Percentiles rank a stretch among this genome's conserved stretches.
Evolutionary conservation across 2,888 invertebrate genomes (phyloP).

Genomic region (Horisme vitalbata): DNA sequence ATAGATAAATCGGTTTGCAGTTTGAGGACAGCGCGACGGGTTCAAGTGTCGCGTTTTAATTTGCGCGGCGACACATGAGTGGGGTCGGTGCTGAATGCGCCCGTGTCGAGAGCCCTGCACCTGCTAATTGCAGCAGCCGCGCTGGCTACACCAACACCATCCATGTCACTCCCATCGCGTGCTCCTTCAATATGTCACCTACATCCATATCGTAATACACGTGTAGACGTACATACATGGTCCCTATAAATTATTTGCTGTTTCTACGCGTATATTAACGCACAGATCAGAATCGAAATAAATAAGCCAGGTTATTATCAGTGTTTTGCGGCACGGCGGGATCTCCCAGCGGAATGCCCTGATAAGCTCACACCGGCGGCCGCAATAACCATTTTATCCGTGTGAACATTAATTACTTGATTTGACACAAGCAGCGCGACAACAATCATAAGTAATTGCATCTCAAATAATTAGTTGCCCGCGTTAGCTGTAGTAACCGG

Average conservation of each 20-base stretch:
- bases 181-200: slow-evolving; percentile 49
- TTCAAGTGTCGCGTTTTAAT: slow-evolving; percentile 79
- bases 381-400: slow-evolving; percentile 69
- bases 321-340: slow-evolving; percentile 42
- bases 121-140: slow-evolving; percentile 74
- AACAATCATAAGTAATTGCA: slow-evolving; percentile 70
- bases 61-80: slow-evolving; percentile 80
- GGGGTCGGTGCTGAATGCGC: slow-evolving; percentile 63
- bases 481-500: slow-evolving; percentile 18
- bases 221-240: too few species aligned
- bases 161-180: slow-evolving; percentile 42
- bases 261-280: slow-evolving; percentile 24
- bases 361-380: slow-evolving; percentile 70
- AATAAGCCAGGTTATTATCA: slow-evolving; percentile 54
- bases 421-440: slow-evolving; percentile 61
- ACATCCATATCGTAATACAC: slow-evolving; percentile 47
- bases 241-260: slow-evolving; percentile 9
- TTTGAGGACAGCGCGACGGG: slow-evolving; percentile 62
- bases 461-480: slow-evolving; percentile 45
- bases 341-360: slow-evolving; percentile 63
- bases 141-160: slow-evolving; percentile 56
- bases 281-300: slow-evolving; percentile 38
- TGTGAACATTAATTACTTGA: slow-evolving; percentile 71
- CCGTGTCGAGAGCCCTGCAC: slow-evolving; percentile 69
- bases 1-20: slow-evolving; percentile 68